Evolutionary conservation across 1,140 invertebrate genomes (phyloP), one percentile per base, ranked within the genome.

Genomic region (Chironomus striatipennis): DNA sequence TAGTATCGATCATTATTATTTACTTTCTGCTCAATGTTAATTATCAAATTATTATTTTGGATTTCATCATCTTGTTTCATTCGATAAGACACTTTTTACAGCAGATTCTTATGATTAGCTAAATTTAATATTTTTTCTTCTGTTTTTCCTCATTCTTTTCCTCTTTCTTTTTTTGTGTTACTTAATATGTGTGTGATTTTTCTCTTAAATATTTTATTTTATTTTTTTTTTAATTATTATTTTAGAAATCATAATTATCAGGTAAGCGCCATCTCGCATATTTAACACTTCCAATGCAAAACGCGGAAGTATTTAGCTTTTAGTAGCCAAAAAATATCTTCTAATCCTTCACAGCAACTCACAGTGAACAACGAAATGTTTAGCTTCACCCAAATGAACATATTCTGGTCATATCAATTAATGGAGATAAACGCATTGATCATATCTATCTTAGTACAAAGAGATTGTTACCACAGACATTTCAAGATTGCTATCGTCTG

Each of bases 401-500:
- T 34, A 34, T 34, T 34, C 24, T 34, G 24, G 24, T 34, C 24
- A 34, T 34, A 34, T 34, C 24, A 34, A 34, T 34, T 34, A 34
- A 34, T 34, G 24, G 24, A 34, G 24, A 34, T n/a, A 57, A 5
- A 57, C 47, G 15, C 47, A 10, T 70, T 70, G 24, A 34, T 34
- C 24, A 34, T 34, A 18, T 70, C n/a, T 21, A 18, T 70, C 65
- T 70, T 34, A 70, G 65, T 21, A 70, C 65, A 70, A 20, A 20
- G 65, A 70, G 65, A 70, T 70, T 70, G 65, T 70, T 70, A 70
- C 65, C 65, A 70, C 65, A 70, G 65, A 70, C 65, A 70, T 70
- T 70, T 70, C 65, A 4, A 70, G 47, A 57, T 57, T 70, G 65
- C 65, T 70, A 70, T 70, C 65, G 20, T 70, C 65, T 70, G 65